phyloP scores from a whole-genome alignment of 30 jellyfish, hydroid and myxozoan genomes.

The Aurelia coerulea region DNA sequence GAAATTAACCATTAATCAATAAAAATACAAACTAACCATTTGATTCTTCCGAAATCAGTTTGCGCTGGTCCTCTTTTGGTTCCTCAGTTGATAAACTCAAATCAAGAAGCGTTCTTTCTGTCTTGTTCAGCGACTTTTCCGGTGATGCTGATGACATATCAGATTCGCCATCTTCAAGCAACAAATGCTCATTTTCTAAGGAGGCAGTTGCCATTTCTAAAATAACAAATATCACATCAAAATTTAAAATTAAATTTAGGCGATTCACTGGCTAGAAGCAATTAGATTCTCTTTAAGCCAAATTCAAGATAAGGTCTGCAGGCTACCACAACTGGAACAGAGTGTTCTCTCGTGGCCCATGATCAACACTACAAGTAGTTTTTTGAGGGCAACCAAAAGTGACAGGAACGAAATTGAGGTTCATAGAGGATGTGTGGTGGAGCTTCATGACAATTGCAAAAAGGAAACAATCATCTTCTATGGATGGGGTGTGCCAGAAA shows the following conservation, averaged over 20 bases:
- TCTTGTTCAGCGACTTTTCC: conserved; percentile 40
- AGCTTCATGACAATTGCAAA: too few species aligned
- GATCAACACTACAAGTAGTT: too few species aligned
- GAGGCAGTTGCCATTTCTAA: conserved; percentile 56
- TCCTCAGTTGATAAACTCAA: conserved; percentile 33
- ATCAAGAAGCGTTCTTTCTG: conserved; percentile 57
- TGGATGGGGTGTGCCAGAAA: too few species aligned
- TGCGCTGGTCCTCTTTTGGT: background rate
- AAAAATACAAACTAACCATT: too few species aligned
- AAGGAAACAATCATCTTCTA: too few species aligned
- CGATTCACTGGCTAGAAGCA: background rate
- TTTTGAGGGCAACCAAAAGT: too few species aligned
- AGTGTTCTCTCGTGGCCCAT: background rate
- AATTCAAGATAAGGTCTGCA: background rate
- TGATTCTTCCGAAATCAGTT: background rate
- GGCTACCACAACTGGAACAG: background rate
- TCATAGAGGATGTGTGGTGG: too few species aligned
- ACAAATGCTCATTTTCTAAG: conserved; percentile 26
- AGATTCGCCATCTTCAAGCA: conserved; percentile 51
- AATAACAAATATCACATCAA: background rate
- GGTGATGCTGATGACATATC: conserved; percentile 46
- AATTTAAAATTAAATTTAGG: too few species aligned
- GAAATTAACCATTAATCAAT: too few species aligned
- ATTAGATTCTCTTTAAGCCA: background rate
- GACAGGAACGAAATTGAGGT: too few species aligned